These are phyloP conservation scores for Panthera uncia DNA, from an alignment of 2,113 vertebrate genomes.

Conservation along the genomic window DNA sequence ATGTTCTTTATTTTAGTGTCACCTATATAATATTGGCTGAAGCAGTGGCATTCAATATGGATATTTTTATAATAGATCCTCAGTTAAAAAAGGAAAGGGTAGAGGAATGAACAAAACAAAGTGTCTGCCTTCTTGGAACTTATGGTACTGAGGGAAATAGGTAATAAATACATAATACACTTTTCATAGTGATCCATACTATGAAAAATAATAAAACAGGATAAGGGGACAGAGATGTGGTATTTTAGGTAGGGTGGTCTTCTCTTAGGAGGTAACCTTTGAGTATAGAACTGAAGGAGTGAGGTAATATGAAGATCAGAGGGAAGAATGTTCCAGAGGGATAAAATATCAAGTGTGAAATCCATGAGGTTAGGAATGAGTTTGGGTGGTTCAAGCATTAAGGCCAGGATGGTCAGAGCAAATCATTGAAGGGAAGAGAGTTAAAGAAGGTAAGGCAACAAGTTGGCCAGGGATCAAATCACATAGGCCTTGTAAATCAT, in stretches of 20 bases:
- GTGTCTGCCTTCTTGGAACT: conserved; percentile 3
- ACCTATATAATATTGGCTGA: not conserved
- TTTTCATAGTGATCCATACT: not conserved
- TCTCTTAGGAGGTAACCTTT: not conserved
- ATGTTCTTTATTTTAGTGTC: not conserved
- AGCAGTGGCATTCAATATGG: not conserved
- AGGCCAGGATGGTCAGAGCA: not conserved
- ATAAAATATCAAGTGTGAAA: not conserved
- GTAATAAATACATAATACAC: not conserved
- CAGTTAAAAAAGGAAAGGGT: not conserved
- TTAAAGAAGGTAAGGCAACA: not conserved
- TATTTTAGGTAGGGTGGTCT: not conserved
- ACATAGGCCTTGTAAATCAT: not conserved
- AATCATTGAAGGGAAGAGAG: not conserved
- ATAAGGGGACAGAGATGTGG: not conserved
- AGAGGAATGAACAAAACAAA: not conserved
- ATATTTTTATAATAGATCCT: not conserved
- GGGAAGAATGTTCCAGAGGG: not conserved
- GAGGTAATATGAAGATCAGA: not conserved
- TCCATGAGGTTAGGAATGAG: not conserved
- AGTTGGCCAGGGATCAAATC: not conserved
- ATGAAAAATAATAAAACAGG: not conserved
- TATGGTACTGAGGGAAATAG: not conserved
- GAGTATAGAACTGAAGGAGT: not conserved
- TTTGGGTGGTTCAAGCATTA: not conserved